Evolutionary conservation across 2,113 vertebrate species (phyloP).

Genomic region (Macrotis lagotis): DNA sequence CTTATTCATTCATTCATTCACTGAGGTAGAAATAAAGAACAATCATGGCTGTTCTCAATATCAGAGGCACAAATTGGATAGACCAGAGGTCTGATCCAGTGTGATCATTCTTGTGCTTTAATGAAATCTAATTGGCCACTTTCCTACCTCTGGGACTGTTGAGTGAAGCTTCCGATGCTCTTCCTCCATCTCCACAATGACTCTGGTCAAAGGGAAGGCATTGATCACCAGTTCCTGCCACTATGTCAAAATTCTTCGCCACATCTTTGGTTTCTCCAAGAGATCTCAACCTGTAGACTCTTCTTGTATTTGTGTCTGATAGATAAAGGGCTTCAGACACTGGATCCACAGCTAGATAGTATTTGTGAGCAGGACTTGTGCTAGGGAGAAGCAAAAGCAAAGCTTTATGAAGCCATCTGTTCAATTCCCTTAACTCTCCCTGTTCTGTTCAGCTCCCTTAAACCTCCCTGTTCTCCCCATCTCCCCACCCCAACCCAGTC

Average conservation of each 20-base stretch:
- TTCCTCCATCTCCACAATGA: conserved; percentile 96
- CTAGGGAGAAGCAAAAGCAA: conserved; percentile 82
- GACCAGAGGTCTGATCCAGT: neutral
- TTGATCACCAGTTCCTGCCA: conserved; percentile 97
- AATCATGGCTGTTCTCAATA: neutral
- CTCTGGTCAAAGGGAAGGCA: conserved; percentile 98
- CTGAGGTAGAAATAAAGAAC: neutral
- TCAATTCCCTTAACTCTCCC: neutral
- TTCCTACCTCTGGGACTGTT: conserved; percentile 96
- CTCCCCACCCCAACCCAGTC: too few species aligned
- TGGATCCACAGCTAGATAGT: conserved; percentile 97
- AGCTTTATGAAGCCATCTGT: conserved; percentile 56
- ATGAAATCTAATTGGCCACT: conserved; percentile 35
- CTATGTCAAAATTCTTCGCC: conserved; percentile 94
- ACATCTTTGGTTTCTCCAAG: conserved; percentile 94
- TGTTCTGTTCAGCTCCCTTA: neutral
- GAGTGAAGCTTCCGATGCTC: conserved; percentile 93
- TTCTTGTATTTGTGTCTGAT: conserved; percentile 96
- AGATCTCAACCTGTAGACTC: conserved; percentile 94
- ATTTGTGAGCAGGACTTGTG: conserved; percentile 98
- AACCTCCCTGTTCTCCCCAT: neutral
- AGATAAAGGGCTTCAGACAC: conserved; percentile 94
- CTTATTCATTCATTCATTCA: neutral
- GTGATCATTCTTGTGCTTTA: neutral
- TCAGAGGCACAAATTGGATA: conserved; percentile 19